These are phyloP conservation scores for Pteronotus mesoamericanus DNA, from an alignment of 2,797 vertebrate genomes.

Conservation along the genomic window DNA sequence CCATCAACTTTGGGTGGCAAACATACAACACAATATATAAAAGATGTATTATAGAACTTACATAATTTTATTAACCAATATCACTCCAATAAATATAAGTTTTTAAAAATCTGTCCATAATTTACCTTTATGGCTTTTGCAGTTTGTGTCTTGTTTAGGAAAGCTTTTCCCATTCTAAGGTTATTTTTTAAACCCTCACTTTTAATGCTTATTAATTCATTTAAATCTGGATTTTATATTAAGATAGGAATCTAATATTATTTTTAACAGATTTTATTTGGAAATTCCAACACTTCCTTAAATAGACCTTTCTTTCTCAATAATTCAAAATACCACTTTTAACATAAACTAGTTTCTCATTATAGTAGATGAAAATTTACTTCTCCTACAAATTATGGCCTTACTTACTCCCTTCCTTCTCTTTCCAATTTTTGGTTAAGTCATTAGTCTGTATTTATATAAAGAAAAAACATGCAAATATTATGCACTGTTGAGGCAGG, in stretches of 20 bases:
- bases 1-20: not conserved
- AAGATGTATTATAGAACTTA: not conserved
- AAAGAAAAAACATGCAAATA: not conserved
- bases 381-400: not conserved
- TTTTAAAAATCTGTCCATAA: not conserved
- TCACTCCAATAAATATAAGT: not conserved
- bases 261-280: not conserved
- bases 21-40: not conserved
- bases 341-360: not conserved
- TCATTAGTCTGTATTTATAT: not conserved
- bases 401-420: not conserved
- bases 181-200: not conserved
- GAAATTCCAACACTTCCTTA: not conserved
- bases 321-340: not conserved
- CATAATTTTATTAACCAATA: not conserved
- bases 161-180: not conserved
- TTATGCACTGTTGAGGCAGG: not conserved
- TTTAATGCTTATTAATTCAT: not conserved
- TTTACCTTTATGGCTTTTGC: not conserved
- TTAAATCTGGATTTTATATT: not conserved
- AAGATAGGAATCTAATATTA: not conserved
- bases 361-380: not conserved
- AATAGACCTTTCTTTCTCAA: not conserved
- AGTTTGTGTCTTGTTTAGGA: not conserved
- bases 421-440: not conserved